Evolutionary conservation across 2,797 vertebrate species (phyloP), one percentile per base, ranked within the genome.

Genomic region (Acanthiza pusilla): DNA sequence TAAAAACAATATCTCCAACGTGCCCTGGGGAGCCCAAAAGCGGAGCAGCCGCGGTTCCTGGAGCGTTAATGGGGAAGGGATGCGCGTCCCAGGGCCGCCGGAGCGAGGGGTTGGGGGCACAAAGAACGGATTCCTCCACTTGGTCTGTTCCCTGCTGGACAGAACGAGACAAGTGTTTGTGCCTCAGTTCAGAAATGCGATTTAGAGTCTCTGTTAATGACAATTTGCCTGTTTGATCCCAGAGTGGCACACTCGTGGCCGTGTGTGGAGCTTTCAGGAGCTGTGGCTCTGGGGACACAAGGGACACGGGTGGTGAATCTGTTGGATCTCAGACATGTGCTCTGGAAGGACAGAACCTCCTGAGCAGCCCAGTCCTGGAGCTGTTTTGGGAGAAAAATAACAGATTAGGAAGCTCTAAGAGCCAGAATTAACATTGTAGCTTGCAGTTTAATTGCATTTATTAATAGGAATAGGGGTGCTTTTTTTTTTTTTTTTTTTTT

Each of bases 221-320:
- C 66, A 50, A 92, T 95, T 96, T 89, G 54, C 92, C 93, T 57
- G 50, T 94, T 75, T 73, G 95, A 14, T 88, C 96, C 96, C 63
- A 48, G 96, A 91, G 96, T 57, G 96, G 96, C 93, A 80, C 91
- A 10, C 91, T 83, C 87, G 88, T 71, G 96, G 96, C 85, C 63
- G 71, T 10, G 95, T 93, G 94, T 88, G 97, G 65, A 75, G 95
- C 93, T 97, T 89, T 93, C 82, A 67, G 82, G 89, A 89, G 91
- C 91, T 83, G 88, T 26, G 90, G 91, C 91, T 83, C 86, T 26
- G 90, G 93, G 71, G 54, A n/a, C 62, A 65, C 91, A 51, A 91
- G 88, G 77, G 89, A 62, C 62, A 29, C 5, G 77, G 92, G 30
- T 5, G 77, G 21, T 73, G 68, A 30, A 38, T 65, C 94, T 53